Conservation (phyloP, 2,113 vertebrate genomes). For the Tichodroma muraria region DNA sequence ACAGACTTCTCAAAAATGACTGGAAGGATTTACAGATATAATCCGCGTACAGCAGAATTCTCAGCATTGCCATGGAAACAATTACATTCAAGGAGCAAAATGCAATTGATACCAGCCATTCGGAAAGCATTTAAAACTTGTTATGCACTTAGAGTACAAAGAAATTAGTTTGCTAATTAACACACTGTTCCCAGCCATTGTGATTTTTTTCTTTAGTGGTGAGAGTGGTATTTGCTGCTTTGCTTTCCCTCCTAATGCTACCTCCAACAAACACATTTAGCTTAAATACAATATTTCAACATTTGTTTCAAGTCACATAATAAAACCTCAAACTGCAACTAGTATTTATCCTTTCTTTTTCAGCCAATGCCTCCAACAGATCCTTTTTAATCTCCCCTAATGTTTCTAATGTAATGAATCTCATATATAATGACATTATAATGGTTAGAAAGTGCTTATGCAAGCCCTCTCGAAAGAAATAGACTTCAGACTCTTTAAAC, state of each 20-base stretch:
- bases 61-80: slow-evolving; percentile 20
- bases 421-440: slow-evolving; percentile 55
- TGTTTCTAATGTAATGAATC: slow-evolving; percentile 55
- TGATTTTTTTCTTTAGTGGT: slow-evolving; percentile 20
- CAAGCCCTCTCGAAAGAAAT: slow-evolving; percentile 41
- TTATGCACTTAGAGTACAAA: slow-evolving; percentile 27
- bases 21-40: background rate
- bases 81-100: slow-evolving; percentile 36
- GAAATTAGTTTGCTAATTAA: slow-evolving; percentile 53
- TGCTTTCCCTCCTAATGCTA: background rate
- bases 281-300: slow-evolving; percentile 47
- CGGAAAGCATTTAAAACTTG: slow-evolving; percentile 35
- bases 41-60: background rate
- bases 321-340: slow-evolving; percentile 14
- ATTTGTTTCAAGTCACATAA: slow-evolving; percentile 30
- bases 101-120: background rate
- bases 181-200: background rate
- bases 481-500: slow-evolving; percentile 27
- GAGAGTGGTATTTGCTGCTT: background rate
- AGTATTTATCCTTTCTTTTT: slow-evolving; percentile 27
- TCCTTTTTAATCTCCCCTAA: slow-evolving; percentile 58
- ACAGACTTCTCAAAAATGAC: background rate
- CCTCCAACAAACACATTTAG: slow-evolving; percentile 1
- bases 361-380: slow-evolving; percentile 26
- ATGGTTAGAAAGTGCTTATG: slow-evolving; percentile 49